phyloP scores from a whole-genome alignment of 2,888 invertebrate species.

The Ceramica pisi region DNA sequence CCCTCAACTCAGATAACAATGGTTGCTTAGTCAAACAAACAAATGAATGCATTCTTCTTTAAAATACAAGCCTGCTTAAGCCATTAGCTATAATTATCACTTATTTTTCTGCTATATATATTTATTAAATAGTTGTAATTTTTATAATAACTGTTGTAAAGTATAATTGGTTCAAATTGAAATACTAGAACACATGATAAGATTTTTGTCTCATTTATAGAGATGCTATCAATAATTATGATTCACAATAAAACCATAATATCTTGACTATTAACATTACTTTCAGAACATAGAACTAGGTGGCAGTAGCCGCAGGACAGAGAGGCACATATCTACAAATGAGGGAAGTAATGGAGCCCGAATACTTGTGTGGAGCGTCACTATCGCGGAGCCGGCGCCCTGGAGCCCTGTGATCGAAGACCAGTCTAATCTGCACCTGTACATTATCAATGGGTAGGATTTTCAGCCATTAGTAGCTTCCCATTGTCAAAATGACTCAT shows the following conservation, averaged over 20 bases:
- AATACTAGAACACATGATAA: neutral
- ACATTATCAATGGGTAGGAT: slow-evolving; percentile 91
- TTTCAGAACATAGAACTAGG: slow-evolving; percentile 87
- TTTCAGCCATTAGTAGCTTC: neutral
- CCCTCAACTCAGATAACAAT: too few relatives aligned
- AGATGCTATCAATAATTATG: too few relatives aligned
- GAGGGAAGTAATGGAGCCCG: slow-evolving; percentile 73
- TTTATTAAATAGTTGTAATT: too few relatives aligned
- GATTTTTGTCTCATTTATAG: too few relatives aligned
- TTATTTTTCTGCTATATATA: neutral
- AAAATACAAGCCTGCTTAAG: neutral
- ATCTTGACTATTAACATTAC: neutral
- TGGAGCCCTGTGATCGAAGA: slow-evolving; percentile 98
- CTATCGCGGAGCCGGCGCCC: slow-evolving; percentile 96
- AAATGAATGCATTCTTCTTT: too few relatives aligned
- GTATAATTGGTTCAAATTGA: too few relatives aligned
- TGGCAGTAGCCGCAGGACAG: slow-evolving; percentile 86
- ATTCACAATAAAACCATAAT: too few relatives aligned
- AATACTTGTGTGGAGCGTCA: slow-evolving; percentile 96
- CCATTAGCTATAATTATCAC: neutral
- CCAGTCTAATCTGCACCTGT: slow-evolving; percentile 96
- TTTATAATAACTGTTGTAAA: too few relatives aligned
- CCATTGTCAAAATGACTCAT: neutral
- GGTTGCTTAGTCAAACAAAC: too few relatives aligned
- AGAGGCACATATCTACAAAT: slow-evolving; percentile 86